Percentiles rank a stretch among this genome's conserved stretches.
These are phyloP conservation scores for Gambusia yucatana DNA, from an alignment of 2,797 vertebrate species.

Conservation along the genomic window DNA sequence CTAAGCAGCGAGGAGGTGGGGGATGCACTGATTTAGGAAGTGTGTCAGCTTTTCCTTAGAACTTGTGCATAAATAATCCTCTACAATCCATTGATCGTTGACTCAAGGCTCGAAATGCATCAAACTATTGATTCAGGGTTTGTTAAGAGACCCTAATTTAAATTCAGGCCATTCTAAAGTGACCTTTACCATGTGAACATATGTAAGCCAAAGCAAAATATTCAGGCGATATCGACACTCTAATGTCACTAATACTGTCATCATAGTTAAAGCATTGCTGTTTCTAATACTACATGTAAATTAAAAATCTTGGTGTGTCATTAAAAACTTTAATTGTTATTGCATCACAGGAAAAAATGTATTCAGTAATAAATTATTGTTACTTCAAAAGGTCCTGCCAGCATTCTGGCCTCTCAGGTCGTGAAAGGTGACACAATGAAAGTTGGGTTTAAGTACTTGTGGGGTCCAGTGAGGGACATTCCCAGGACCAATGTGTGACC, in stretches of 20 bases:
- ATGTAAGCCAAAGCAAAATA: background rate
- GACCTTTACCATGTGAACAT: background rate
- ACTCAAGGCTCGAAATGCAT: background rate
- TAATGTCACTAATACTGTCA: background rate
- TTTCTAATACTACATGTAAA: background rate
- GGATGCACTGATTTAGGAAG: conserved; percentile 47
- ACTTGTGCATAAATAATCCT: conserved; percentile 57
- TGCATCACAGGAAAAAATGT: background rate
- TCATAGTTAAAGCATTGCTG: background rate
- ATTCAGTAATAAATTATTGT: background rate
- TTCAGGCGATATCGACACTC: background rate
- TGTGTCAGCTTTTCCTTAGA: conserved; percentile 55
- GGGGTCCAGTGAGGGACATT: background rate
- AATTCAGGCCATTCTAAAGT: conserved; percentile 11
- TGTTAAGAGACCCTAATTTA: conserved; percentile 26
- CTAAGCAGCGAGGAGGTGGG: conserved; percentile 16
- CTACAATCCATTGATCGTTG: conserved; percentile 51
- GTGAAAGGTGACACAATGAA: background rate
- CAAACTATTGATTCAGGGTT: conserved; percentile 47
- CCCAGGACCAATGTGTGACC: background rate
- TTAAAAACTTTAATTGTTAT: background rate
- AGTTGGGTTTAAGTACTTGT: background rate
- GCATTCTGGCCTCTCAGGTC: background rate
- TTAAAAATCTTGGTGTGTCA: background rate
- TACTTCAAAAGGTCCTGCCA: background rate